These are phyloP conservation scores for Tinea trinotella DNA, from an alignment of 2,888 invertebrate species.

Conservation along the genomic window DNA sequence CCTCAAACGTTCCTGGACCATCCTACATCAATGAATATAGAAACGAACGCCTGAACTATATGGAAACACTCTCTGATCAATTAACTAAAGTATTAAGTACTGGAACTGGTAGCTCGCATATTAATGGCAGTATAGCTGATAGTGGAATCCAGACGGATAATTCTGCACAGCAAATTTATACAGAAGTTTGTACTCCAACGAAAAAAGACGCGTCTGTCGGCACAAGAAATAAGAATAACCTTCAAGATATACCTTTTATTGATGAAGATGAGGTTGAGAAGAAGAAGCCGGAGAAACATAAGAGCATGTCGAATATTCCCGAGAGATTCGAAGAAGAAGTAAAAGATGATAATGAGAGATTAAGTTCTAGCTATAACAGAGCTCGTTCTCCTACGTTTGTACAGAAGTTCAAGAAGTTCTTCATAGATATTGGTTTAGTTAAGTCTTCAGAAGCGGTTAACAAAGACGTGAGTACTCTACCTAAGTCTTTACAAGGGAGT, in stretches of 20 bases:
- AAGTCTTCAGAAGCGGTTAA: constrained; percentile 32
- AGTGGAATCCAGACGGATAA: constrained; percentile 66
- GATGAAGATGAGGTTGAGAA: constrained; percentile 51
- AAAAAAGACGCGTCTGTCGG: constrained; percentile 60
- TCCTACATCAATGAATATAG: constrained; percentile 54
- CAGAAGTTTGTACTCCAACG: constrained; percentile 30
- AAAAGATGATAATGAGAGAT: constrained; percentile 44
- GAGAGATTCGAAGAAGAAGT: constrained; percentile 51
- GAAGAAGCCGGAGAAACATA: constrained; percentile 49
- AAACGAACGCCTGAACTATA: constrained; percentile 41
- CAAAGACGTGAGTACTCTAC: constrained; percentile 36
- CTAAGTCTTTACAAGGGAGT: constrained; percentile 51
- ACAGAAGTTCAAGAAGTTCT: constrained; percentile 62
- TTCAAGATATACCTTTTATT: constrained; percentile 64
- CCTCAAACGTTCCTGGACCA: constrained; percentile 48
- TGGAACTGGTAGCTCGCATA: constrained; percentile 60
- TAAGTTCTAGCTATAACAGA: constrained; percentile 52
- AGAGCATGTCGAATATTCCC: constrained; percentile 61
- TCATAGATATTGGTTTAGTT: constrained; percentile 54
- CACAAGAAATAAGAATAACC: constrained; percentile 58
- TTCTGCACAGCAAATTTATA: constrained; percentile 31
- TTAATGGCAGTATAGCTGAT: constrained; percentile 61
- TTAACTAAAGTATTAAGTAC: constrained; percentile 58
- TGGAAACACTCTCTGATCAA: constrained; percentile 57
- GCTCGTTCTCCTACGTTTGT: constrained; percentile 62